These are phyloP conservation scores for Bubo blakistoni DNA, from an alignment of 2,113 vertebrate species.

Conservation along the genomic window DNA sequence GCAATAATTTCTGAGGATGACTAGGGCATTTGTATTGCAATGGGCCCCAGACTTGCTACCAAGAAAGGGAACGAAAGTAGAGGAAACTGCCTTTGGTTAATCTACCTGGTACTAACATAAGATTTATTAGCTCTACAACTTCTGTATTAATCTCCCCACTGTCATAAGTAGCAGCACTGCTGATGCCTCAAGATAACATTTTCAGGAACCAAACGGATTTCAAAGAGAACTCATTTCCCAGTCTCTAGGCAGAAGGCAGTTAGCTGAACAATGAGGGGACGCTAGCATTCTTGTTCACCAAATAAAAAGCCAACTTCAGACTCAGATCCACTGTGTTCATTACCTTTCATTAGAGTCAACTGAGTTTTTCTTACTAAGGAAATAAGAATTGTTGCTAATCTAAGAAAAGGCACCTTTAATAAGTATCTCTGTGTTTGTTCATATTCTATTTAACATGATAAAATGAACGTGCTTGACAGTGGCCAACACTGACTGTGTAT, in stretches of 20 bases:
- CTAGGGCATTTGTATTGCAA: background rate
- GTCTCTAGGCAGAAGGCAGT: background rate
- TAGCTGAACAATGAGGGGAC: background rate
- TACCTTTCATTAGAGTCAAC: background rate
- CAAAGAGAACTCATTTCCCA: background rate
- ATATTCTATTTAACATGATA: background rate
- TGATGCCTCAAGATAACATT: background rate
- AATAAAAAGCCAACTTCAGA: background rate
- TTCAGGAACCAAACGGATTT: background rate
- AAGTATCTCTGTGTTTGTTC: background rate
- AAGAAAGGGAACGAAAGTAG: background rate
- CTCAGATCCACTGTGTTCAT: background rate
- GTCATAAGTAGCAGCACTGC: background rate
- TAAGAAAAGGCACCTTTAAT: background rate
- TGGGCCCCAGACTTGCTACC: background rate
- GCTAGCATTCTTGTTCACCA: background rate
- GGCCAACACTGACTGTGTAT: background rate
- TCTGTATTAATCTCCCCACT: background rate
- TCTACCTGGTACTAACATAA: background rate
- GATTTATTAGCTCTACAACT: background rate
- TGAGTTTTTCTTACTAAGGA: background rate
- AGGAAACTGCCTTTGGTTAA: background rate
- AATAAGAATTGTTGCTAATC: background rate
- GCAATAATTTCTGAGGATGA: background rate
- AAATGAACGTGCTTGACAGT: background rate